phyloP scores from a whole-genome alignment of 2,888 invertebrate species.

The Mythimna loreyi region DNA sequence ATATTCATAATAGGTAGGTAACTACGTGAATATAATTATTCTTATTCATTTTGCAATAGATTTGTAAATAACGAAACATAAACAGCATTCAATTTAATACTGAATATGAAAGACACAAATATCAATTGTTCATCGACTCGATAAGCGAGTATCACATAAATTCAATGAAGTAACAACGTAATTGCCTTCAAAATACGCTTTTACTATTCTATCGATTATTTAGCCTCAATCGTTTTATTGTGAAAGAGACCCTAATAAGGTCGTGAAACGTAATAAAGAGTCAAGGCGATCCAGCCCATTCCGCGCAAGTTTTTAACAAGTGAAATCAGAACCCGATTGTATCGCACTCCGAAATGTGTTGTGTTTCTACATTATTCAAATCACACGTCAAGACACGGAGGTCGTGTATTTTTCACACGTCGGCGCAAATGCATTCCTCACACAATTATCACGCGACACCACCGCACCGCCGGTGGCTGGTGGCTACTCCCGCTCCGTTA shows the following conservation, averaged over 20 bases:
- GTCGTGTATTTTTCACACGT: slow-evolving; percentile 70
- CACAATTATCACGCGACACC: slow-evolving; percentile 73
- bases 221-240: slow-evolving; percentile 53
- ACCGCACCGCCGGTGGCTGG: slow-evolving; percentile 23
- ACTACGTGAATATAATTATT: slow-evolving; percentile 42
- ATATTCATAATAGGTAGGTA: slow-evolving; percentile 44
- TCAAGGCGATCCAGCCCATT: slow-evolving; percentile 57
- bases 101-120: slow-evolving; percentile 41
- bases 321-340: slow-evolving; percentile 58
- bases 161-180: slow-evolving; percentile 33
- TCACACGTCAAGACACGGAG: slow-evolving; percentile 65
- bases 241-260: slow-evolving; percentile 60
- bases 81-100: slow-evolving; percentile 45
- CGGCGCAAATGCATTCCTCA: slow-evolving; percentile 79
- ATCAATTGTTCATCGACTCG: slow-evolving; percentile 35
- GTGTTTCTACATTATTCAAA: slow-evolving; percentile 60
- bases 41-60: slow-evolving; percentile 50
- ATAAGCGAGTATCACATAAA: slow-evolving; percentile 36
- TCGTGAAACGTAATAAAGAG: slow-evolving; percentile 53
- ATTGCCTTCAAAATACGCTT: slow-evolving; percentile 52
- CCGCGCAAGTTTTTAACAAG: slow-evolving; percentile 55
- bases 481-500: slow-evolving; percentile 81
- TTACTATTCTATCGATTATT: slow-evolving; percentile 56
- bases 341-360: slow-evolving; percentile 45
- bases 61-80: slow-evolving; percentile 40